Conservation (phyloP, 2,113 vertebrate genomes). For the Cephalopholis sonnerati region DNA sequence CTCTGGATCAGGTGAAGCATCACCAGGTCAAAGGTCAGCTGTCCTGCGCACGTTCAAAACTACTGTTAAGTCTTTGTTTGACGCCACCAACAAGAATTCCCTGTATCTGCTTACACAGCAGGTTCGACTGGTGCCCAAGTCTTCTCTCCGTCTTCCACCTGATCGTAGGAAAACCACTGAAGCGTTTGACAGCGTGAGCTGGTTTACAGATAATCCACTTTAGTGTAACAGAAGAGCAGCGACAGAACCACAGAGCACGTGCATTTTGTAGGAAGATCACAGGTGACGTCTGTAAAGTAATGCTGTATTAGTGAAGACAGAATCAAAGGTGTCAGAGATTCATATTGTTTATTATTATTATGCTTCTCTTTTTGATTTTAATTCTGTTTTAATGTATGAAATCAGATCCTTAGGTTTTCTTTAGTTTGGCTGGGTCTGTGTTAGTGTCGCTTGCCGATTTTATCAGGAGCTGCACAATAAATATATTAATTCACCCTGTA, state of each 20-base stretch:
- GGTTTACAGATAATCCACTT: conserved; percentile 32
- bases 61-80: neutral
- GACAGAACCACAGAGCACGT: neutral
- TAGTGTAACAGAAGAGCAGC: neutral
- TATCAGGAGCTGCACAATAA: too few species aligned
- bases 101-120: neutral
- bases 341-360: neutral
- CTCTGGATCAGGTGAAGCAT: conserved; percentile 3
- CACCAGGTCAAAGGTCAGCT: conserved; percentile 42
- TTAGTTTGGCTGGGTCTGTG: neutral
- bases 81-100: neutral
- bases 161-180: conserved; percentile 31
- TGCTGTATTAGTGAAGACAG: neutral
- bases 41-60: conserved; percentile 11
- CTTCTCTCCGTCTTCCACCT: neutral
- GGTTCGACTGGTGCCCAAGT: neutral
- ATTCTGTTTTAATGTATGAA: too few species aligned
- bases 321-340: neutral
- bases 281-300: neutral
- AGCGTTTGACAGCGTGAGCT: neutral
- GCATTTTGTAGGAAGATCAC: neutral
- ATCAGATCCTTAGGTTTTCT: neutral
- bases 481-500: too few species aligned
- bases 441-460: too few species aligned
- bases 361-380: neutral